Base-by-base conservation (phyloP, 2,797 vertebrate species). In the Clarias platycephalus region DNA sequence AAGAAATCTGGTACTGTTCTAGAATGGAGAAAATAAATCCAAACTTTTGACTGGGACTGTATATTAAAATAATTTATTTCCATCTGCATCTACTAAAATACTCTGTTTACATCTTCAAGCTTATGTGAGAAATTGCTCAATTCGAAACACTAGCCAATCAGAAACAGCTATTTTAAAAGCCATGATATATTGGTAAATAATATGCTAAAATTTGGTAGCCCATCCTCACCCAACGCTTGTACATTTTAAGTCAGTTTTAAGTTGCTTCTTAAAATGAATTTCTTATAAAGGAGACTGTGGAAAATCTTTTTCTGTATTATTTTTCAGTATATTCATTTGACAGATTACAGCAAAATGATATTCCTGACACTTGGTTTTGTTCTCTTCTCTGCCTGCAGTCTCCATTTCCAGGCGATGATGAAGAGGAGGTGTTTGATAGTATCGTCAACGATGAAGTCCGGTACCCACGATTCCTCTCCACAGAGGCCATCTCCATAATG, bases 361-460 rank as follows among this genome's bases (percentile, higher is more conserved):
- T 28, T 34, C 66, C 57, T 62, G 37, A 20, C 26, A 58, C 58
- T 24, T 78, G 53, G 9, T 58, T 76, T 76, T 58, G 13, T 62
- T 66, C 44, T 62, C 24, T 40, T 64, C 74, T 84, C 12, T 86
- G 24, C 44, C 76, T 78, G 71, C 89, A 99, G 98, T 99, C 98
- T 78, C 98, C 98, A 22, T 99, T 99, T 90, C 98, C 98, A 80
- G 98, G 98, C 67, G 98, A 99, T 82, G 98, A 99, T 87, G 98
- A 99, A 94, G 98, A 99, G 88, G 98, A 99, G 88, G 97, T 99
- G 88, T 99, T 99, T 88, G 98, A 99, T 95, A 99, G 98, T 93
- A 99, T 99, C 88, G 98, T 99, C 89, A 99, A 99, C 58, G 98
- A 99, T 91, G 98, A 99, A 95, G 97, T 99, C 86, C 96, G 97